phyloP scores from a whole-genome alignment of 2,113 vertebrate genomes.

The Podocnemis expansa region DNA sequence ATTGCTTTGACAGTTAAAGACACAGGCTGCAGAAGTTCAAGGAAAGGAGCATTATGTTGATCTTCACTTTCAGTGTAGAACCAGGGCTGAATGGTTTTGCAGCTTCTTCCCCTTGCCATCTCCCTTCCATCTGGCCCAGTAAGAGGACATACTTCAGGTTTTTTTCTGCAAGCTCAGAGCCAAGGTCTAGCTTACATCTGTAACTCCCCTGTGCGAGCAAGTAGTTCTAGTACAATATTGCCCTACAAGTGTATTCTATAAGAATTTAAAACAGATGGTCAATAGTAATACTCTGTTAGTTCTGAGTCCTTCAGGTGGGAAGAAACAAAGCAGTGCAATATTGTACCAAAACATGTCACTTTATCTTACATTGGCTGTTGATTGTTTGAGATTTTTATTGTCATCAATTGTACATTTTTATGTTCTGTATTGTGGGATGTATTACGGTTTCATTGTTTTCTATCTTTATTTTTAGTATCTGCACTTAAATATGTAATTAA shows the following conservation, averaged over 20 bases:
- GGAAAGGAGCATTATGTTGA: too few species aligned
- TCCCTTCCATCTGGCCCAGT: not conserved
- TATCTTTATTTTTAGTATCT: not conserved
- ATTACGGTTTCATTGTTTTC: conserved; percentile 16
- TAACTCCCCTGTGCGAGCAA: not conserved
- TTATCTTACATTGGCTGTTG: not conserved
- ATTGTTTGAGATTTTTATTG: not conserved
- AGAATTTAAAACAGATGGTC: not conserved
- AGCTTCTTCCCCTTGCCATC: not conserved
- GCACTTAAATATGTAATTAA: conserved; percentile 21
- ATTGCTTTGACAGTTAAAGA: too few species aligned
- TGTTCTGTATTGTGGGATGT: not conserved
- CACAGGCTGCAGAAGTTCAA: too few species aligned
- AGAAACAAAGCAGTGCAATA: fast-evolving
- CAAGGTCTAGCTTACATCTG: not conserved
- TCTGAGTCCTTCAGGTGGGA: not conserved
- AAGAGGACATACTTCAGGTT: not conserved
- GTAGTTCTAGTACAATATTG: not conserved
- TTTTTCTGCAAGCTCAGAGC: too few species aligned
- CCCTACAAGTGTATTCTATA: not conserved
- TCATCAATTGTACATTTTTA: not conserved
- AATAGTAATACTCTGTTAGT: too few species aligned
- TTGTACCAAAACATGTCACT: not conserved
- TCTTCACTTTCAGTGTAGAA: too few species aligned
- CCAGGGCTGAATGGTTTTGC: not conserved